Percentiles rank a stretch among this genome's conserved stretches.
These are phyloP conservation scores for Ectropis crepuscularia DNA, from an alignment of 2,888 invertebrate genomes.

Conservation along the genomic window DNA sequence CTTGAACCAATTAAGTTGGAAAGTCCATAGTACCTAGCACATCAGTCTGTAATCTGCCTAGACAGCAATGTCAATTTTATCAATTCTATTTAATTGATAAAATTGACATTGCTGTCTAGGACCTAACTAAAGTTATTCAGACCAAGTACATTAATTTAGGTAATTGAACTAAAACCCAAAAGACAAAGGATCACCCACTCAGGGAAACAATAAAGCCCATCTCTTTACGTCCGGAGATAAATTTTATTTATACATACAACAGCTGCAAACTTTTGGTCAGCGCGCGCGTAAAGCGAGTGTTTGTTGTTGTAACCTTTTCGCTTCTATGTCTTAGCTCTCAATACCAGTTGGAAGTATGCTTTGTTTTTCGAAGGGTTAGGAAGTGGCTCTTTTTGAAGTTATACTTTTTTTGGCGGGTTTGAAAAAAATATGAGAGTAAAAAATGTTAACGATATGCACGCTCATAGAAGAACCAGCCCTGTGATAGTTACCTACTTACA, in stretches of 20 bases:
- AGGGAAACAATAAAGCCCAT: slow-evolving; percentile 75
- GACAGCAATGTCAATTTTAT: no score
- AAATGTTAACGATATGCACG: no score
- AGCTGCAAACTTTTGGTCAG: slow-evolving; percentile 85
- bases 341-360: slow-evolving; percentile 42
- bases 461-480: no score
- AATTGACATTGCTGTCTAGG: no score
- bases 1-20: no score
- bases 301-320: slow-evolving; percentile 73
- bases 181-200: slow-evolving; percentile 42
- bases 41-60: no score
- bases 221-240: slow-evolving; percentile 77
- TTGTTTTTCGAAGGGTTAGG: slow-evolving; percentile 57
- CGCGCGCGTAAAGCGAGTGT: slow-evolving; percentile 69
- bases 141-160: neutral
- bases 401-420: no score
- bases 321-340: slow-evolving; percentile 60
- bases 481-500: no score
- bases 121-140: neutral
- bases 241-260: slow-evolving; percentile 81
- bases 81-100: no score
- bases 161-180: slow-evolving; percentile 3
- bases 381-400: slow-evolving; percentile 27
- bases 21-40: no score
- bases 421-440: no score